These are phyloP conservation scores for Notospermus geniculatus DNA, from an alignment of 1,140 invertebrate genomes.

Conservation along the genomic window DNA sequence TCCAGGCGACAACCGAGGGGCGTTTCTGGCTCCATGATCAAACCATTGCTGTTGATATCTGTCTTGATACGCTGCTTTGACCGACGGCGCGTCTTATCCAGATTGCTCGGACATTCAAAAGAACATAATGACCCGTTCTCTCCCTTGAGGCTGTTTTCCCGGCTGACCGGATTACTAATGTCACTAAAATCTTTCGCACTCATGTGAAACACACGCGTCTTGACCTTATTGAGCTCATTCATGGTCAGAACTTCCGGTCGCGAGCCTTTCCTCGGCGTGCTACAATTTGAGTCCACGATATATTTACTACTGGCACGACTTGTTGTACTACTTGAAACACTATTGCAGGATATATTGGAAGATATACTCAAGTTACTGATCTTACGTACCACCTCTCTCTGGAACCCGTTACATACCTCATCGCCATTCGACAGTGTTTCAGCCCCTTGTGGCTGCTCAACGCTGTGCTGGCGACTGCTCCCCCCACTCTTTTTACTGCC, in stretches of 20 bases:
- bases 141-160: background rate
- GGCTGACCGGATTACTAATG: slow-evolving; percentile 8
- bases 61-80: slow-evolving; percentile 25
- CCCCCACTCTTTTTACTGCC: slow-evolving; percentile 7
- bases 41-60: slow-evolving; percentile 40
- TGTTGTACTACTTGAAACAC: slow-evolving; percentile 8
- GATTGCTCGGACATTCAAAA: slow-evolving; percentile 4
- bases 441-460: slow-evolving; percentile 16
- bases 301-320: slow-evolving; percentile 15
- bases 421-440: slow-evolving; percentile 23
- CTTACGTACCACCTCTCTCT: slow-evolving; percentile 8
- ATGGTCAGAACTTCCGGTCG: slow-evolving; percentile 1
- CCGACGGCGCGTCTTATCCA: background rate
- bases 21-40: slow-evolving; percentile 8
- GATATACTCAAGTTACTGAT: slow-evolving; percentile 18
- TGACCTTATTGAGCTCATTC: slow-evolving; percentile 16
- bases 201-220: slow-evolving; percentile 17
- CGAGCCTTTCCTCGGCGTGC: slow-evolving; percentile 5
- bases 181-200: slow-evolving; percentile 22
- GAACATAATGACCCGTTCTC: background rate
- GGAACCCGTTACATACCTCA: slow-evolving; percentile 13
- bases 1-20: background rate
- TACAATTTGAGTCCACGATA: slow-evolving; percentile 10
- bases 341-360: slow-evolving; percentile 6
- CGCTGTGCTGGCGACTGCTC: slow-evolving; percentile 2